Evolutionary conservation across 2,113 vertebrate genomes (phyloP).

Genomic region (Apaloderma vittatum): DNA sequence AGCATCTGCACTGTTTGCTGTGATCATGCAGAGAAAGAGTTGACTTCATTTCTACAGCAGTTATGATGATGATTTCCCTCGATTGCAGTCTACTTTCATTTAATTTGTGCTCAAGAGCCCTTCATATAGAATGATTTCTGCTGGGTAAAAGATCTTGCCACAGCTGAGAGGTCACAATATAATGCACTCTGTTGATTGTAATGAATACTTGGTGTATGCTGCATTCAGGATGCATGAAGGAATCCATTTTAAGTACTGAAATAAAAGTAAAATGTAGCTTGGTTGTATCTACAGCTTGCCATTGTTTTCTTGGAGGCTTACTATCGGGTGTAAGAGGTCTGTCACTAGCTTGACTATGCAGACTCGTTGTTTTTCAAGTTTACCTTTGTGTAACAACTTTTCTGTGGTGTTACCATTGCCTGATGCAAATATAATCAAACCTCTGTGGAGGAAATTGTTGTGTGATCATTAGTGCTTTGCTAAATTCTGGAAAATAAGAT

Average conservation of each 20-base stretch:
- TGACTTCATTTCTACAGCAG: constrained; percentile 69
- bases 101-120: constrained; percentile 81
- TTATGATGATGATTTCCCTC: constrained; percentile 78
- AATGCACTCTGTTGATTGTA: constrained; percentile 60
- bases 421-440: neutral
- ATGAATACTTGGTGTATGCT: constrained; percentile 57
- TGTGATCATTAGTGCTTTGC: neutral
- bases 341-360: neutral
- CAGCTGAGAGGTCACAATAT: constrained; percentile 70
- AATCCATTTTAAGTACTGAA: constrained; percentile 18
- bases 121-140: constrained; percentile 76
- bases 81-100: constrained; percentile 79
- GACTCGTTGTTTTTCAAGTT: neutral
- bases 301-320: neutral
- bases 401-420: neutral
- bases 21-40: constrained; percentile 63
- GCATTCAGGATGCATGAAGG: constrained; percentile 15
- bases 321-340: neutral
- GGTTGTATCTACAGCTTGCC: neutral
- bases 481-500: neutral
- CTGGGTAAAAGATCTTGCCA: constrained; percentile 73
- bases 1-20: constrained; percentile 61
- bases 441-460: neutral
- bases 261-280: neutral
- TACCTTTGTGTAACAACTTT: neutral